These are phyloP conservation scores for Ambastaia sidthimunki DNA, from an alignment of 2,797 vertebrate genomes.

Conservation along the genomic window DNA sequence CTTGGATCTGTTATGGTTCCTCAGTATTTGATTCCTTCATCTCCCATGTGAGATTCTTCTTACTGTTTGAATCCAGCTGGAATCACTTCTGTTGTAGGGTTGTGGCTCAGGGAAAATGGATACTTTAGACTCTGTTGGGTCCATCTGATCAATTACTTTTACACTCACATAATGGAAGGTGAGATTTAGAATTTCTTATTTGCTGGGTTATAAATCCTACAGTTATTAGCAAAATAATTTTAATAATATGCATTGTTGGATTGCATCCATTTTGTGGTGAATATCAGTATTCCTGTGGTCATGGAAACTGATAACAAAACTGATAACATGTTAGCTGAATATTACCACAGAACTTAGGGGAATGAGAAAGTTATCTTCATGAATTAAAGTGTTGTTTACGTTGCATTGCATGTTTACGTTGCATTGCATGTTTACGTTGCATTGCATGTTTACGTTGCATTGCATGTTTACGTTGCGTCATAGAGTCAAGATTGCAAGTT, in stretches of 20 bases:
- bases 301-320: neutral
- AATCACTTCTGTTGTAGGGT: conserved; percentile 77
- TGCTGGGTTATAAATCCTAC: neutral
- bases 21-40: conserved; percentile 70
- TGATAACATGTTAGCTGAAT: no score
- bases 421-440: no score
- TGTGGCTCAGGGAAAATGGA: conserved; percentile 74
- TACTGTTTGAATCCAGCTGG: conserved; percentile 77
- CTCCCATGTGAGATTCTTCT: conserved; percentile 77
- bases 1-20: conserved; percentile 69
- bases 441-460: no score
- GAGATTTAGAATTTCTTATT: neutral
- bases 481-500: no score
- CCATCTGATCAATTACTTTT: neutral
- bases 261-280: neutral
- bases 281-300: neutral
- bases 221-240: neutral
- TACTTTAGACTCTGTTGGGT: conserved; percentile 62
- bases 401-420: no score
- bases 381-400: no score
- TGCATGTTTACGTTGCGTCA: no score
- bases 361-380: no score
- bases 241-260: no score
- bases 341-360: no score
- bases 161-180: neutral